Conservation (phyloP, 2,113 vertebrate genomes). For the Cyanoderma ruficeps region DNA sequence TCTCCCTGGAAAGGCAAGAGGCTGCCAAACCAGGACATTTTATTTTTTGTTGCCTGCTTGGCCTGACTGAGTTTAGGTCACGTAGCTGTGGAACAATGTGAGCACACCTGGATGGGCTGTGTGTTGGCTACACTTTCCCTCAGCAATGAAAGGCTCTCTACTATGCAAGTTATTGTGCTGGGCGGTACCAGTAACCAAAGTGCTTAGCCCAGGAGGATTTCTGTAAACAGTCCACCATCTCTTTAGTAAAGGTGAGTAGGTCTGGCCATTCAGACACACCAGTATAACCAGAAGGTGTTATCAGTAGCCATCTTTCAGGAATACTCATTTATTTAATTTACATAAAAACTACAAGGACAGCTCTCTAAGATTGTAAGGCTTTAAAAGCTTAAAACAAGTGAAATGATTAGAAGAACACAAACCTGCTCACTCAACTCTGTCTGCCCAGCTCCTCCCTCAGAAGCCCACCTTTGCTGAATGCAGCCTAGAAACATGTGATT, state of each 20-base stretch:
- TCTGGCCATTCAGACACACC: neutral
- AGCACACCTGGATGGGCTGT: neutral
- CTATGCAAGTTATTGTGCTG: neutral
- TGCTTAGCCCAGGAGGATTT: neutral
- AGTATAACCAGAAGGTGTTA: neutral
- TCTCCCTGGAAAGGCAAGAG: neutral
- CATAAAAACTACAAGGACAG: neutral
- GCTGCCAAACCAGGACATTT: neutral
- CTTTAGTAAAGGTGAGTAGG: neutral
- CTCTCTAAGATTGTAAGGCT: neutral
- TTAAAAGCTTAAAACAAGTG: neutral
- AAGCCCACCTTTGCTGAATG: neutral
- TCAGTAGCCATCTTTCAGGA: neutral
- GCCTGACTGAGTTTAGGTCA: neutral
- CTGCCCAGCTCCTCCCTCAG: neutral
- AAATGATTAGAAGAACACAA: neutral
- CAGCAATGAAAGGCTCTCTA: neutral
- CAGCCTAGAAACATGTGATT: neutral
- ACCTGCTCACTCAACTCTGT: neutral
- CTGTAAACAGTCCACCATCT: neutral
- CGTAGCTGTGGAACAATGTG: neutral
- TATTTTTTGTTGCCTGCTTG: conserved; percentile 17
- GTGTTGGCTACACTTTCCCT: neutral
- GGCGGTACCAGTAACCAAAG: neutral
- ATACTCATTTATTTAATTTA: neutral